Percentiles rank a stretch among this genome's conserved stretches.
These are phyloP conservation scores for Sphinx pinastri DNA, from an alignment of 2,888 invertebrate species.

Conservation along the genomic window DNA sequence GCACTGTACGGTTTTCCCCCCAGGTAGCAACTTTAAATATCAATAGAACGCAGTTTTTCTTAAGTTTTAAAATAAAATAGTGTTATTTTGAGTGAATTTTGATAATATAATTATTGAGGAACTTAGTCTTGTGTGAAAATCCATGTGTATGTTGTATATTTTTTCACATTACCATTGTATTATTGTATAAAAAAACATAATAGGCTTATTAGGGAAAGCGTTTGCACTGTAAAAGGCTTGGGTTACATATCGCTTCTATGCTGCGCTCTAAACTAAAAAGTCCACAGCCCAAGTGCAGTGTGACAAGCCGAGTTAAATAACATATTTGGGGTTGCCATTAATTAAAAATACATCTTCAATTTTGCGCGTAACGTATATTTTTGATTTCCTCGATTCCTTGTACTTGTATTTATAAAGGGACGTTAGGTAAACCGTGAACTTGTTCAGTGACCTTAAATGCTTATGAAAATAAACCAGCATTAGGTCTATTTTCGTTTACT, in stretches of 20 bases:
- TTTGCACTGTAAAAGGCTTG: background rate
- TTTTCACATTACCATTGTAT: no score
- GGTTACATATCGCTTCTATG: background rate
- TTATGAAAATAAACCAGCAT: background rate
- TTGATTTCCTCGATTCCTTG: background rate
- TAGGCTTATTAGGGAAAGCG: background rate
- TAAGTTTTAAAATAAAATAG: no score
- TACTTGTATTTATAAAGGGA: background rate
- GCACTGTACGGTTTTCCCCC: no score
- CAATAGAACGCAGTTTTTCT: no score
- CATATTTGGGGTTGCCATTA: constrained; percentile 4
- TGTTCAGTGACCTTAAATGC: constrained; percentile 6
- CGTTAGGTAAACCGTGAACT: background rate
- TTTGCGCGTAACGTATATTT: background rate
- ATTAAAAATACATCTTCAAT: background rate
- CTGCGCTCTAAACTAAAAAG: constrained; percentile 2
- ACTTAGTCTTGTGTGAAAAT: no score
- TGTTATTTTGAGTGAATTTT: no score
- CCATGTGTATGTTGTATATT: no score
- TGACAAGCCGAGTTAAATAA: constrained; percentile 9
- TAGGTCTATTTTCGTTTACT: background rate
- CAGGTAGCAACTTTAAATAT: no score
- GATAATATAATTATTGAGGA: no score
- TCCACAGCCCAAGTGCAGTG: background rate
- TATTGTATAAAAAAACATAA: background rate